phyloP scores from a whole-genome alignment of 2,888 invertebrate species.

The Enchytraeus crypticus region DNA sequence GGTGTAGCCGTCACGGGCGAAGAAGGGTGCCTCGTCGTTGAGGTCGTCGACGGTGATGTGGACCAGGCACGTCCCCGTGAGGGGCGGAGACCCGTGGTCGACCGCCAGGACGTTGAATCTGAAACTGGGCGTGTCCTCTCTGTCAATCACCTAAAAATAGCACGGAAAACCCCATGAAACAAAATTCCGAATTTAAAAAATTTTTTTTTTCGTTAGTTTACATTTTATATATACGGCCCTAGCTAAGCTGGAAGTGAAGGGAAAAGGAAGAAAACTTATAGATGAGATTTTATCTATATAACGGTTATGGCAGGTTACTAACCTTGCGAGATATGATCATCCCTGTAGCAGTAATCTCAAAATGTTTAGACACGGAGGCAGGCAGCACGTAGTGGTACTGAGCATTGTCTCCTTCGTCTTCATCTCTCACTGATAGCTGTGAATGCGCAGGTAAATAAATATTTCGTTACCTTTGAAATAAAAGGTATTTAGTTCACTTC shows the following conservation, averaged over 20 bases:
- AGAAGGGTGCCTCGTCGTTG: constrained; percentile 25
- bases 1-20: constrained; percentile 14
- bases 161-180: constrained; percentile 24
- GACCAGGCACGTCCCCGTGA: constrained; percentile 75
- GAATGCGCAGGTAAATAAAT: not conserved
- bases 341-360: constrained; percentile 1
- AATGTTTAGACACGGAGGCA: not conserved
- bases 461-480: not conserved
- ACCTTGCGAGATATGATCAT: not conserved
- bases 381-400: constrained; percentile 11
- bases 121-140: constrained; percentile 48
- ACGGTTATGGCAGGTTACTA: no score
- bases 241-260: no score
- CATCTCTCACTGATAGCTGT: constrained; percentile 20
- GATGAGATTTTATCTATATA: no score
- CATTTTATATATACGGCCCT: no score
- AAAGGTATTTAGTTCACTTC: no score
- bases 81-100: constrained; percentile 71
- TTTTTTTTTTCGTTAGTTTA: no score
- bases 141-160: constrained; percentile 27
- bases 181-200: no score
- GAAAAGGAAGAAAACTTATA: no score
- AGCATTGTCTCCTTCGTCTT: constrained; percentile 19
- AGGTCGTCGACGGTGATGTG: constrained; percentile 22
- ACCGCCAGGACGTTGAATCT: constrained; percentile 65